Conservation (phyloP, 2,113 vertebrate genomes). For the Gyps fulvus region DNA sequence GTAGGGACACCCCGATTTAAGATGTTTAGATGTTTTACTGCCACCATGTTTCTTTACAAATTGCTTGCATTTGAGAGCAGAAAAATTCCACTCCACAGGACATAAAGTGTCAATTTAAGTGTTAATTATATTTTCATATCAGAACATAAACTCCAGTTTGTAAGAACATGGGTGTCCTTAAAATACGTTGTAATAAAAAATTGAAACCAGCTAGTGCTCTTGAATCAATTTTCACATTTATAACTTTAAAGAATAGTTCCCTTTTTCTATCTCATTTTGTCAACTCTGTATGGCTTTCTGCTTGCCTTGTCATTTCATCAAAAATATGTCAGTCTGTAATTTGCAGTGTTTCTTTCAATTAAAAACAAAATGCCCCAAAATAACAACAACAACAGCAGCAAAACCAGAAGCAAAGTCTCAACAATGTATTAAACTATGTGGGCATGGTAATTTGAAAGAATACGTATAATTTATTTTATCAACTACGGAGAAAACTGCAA, state of each 20-base stretch:
- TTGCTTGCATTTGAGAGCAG: neutral
- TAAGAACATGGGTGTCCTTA: conserved; percentile 53
- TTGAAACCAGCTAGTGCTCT: conserved; percentile 68
- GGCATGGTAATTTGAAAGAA: neutral
- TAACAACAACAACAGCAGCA: neutral
- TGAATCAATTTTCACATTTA: conserved; percentile 72
- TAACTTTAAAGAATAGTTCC: conserved; percentile 53
- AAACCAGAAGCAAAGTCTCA: neutral
- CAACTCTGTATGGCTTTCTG: neutral
- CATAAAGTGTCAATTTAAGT: conserved; percentile 24
- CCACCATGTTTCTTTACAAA: neutral
- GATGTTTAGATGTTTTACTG: neutral
- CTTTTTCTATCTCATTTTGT: conserved; percentile 26
- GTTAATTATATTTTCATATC: conserved; percentile 71
- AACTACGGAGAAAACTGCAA: conserved; percentile 18
- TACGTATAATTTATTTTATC: conserved; percentile 24
- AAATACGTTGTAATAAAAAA: conserved; percentile 55
- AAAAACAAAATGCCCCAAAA: neutral
- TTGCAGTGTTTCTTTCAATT: conserved; percentile 6
- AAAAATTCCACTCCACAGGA: conserved; percentile 25
- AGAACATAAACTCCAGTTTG: conserved; percentile 60
- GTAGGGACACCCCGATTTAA: neutral
- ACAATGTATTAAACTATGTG: neutral
- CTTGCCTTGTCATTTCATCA: conserved; percentile 34
- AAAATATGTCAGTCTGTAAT: conserved; percentile 30